Conservation (phyloP, 2,888 invertebrate species). For the Aphidius colemani region DNA sequence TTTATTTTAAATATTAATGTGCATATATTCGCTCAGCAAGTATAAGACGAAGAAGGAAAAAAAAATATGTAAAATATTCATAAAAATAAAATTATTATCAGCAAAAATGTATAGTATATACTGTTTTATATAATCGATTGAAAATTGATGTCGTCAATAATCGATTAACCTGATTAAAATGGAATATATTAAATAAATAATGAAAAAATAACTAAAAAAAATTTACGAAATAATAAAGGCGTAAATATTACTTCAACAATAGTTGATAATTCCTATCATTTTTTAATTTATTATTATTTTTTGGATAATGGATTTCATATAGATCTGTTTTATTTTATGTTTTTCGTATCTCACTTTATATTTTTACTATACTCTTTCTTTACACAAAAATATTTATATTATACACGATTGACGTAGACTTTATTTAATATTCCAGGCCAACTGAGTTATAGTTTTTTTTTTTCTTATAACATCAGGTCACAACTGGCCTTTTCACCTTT, state of each 20-base stretch:
- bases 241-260: too few species aligned
- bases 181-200: too few species aligned
- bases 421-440: conserved; percentile 26
- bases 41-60: neutral
- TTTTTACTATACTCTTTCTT: conserved; percentile 1
- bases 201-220: too few species aligned
- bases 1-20: conserved; percentile 10
- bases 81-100: neutral
- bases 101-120: neutral
- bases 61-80: neutral
- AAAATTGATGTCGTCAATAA: conserved; percentile 8
- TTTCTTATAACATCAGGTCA: too few species aligned
- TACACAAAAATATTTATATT: conserved; percentile 23
- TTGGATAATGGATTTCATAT: too few species aligned
- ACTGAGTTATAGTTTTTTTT: conserved; percentile 8
- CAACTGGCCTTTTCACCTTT: conserved; percentile 14
- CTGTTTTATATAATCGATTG: neutral
- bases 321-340: too few species aligned
- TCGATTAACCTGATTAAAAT: neutral
- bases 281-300: neutral
- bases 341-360: neutral
- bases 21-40: neutral
- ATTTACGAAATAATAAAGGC: too few species aligned
- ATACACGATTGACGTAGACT: conserved; percentile 22
- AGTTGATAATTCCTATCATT: too few species aligned